Percentiles rank a stretch among this genome's conserved stretches.
These are phyloP conservation scores for Ptychadena robeensis DNA, from an alignment of 2,797 vertebrate genomes.

Conservation along the genomic window DNA sequence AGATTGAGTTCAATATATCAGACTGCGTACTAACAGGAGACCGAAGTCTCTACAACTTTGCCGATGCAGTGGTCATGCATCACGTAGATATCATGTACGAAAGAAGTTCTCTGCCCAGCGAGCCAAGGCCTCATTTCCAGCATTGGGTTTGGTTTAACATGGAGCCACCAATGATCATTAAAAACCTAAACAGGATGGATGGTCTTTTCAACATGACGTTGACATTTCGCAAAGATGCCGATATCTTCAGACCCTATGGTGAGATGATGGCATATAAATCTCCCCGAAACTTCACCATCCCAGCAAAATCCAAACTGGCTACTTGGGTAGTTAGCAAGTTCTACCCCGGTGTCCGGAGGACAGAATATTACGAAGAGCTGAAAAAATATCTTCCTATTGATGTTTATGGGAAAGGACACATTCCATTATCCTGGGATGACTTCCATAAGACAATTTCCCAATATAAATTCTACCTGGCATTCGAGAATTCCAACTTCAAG, in stretches of 20 bases:
- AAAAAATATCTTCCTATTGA: conserved; percentile 34
- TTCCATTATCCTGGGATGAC: neutral
- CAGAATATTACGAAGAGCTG: conserved; percentile 28
- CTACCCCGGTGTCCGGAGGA: neutral
- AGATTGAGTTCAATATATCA: neutral
- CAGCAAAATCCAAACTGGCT: conserved; percentile 29
- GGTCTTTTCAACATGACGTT: conserved; percentile 39
- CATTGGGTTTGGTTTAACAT: conserved; percentile 36
- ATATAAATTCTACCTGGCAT: conserved; percentile 48
- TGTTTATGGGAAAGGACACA: conserved; percentile 23
- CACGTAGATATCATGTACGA: conserved; percentile 28
- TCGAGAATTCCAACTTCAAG: conserved; percentile 27
- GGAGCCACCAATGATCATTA: conserved; percentile 39
- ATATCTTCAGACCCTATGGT: conserved; percentile 34
- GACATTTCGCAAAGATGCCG: conserved; percentile 27
- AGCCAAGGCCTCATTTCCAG: conserved; percentile 30
- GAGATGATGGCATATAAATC: neutral
- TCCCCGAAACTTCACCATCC: conserved; percentile 24
- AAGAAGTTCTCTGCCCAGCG: neutral
- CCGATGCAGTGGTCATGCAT: conserved; percentile 27
- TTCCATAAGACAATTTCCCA: conserved; percentile 24
- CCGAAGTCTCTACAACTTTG: neutral
- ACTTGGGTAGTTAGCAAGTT: conserved; percentile 46
- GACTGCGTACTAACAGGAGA: neutral
- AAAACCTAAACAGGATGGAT: conserved; percentile 12